Evolutionary conservation across 2,113 vertebrate species (phyloP).

Genomic region (Geococcyx californianus): DNA sequence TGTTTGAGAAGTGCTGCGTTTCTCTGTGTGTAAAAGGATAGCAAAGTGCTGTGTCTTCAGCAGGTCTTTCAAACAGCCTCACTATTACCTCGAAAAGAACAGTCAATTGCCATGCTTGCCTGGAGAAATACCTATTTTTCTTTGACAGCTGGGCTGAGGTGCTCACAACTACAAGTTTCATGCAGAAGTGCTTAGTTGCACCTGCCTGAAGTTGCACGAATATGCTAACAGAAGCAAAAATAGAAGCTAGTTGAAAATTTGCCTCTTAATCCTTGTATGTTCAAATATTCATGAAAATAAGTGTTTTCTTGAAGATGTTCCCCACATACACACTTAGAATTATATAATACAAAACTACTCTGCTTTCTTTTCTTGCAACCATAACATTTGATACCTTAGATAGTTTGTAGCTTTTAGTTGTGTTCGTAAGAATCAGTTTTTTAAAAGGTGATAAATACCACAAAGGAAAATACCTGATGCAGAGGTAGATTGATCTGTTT

Average conservation of each 20-base stretch:
- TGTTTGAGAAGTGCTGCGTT: neutral
- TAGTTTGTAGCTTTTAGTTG: neutral
- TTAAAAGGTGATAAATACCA: slow-evolving; percentile 54
- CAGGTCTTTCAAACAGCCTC: neutral
- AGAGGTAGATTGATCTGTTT: slow-evolving; percentile 93
- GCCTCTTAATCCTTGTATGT: neutral
- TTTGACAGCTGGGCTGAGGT: neutral
- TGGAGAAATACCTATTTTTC: neutral
- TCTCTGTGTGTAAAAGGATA: neutral
- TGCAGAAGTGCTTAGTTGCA: neutral
- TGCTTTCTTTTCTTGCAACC: neutral
- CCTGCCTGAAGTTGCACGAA: neutral
- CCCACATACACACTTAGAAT: neutral
- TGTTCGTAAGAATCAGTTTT: neutral
- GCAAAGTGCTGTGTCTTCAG: neutral
- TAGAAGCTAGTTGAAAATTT: neutral
- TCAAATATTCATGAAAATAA: neutral
- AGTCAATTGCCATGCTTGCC: neutral
- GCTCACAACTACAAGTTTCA: neutral
- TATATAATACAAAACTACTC: neutral
- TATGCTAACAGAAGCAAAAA: neutral
- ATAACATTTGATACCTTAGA: neutral
- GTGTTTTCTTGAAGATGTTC: neutral
- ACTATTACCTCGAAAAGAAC: neutral
- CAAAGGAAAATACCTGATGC: slow-evolving; percentile 83